Evolutionary conservation across 2,113 vertebrate species (phyloP).

Genomic region (Ifrita kowaldi): DNA sequence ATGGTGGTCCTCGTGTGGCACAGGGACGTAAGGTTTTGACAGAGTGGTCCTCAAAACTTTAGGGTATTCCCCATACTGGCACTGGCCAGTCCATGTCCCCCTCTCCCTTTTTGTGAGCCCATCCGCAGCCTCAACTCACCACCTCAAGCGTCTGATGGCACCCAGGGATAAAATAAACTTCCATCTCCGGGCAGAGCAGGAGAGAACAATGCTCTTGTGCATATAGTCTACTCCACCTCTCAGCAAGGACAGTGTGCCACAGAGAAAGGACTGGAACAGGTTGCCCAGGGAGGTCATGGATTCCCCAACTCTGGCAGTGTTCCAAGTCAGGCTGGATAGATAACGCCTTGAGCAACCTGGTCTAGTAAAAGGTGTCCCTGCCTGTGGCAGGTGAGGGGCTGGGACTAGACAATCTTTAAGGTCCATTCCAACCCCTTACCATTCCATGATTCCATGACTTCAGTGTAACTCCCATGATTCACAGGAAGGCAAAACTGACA

Average conservation of each 20-base stretch:
- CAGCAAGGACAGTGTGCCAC: not conserved
- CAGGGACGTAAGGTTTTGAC: not conserved
- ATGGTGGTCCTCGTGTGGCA: fast-evolving
- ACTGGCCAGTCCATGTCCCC: not conserved
- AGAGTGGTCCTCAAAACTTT: not conserved
- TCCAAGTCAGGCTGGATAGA: not conserved
- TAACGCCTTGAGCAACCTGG: not conserved
- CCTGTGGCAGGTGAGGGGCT: not conserved
- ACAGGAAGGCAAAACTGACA: slow-evolving; percentile 13
- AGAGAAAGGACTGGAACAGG: not conserved
- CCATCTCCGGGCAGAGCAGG: not conserved
- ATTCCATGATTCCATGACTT: not conserved
- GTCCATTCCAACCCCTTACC: not conserved
- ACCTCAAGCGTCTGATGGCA: not conserved
- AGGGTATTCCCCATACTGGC: not conserved
- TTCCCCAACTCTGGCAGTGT: not conserved
- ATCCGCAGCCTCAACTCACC: not conserved
- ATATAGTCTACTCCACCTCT: not conserved
- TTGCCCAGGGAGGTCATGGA: not conserved
- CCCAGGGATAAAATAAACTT: not conserved
- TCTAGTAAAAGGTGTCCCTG: not conserved
- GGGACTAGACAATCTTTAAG: no score
- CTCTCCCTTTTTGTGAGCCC: not conserved
- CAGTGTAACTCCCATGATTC: not conserved
- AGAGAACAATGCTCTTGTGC: not conserved